These are phyloP conservation scores for Arctocebus calabarensis DNA, from an alignment of 2,797 vertebrate genomes.

Conservation along the genomic window DNA sequence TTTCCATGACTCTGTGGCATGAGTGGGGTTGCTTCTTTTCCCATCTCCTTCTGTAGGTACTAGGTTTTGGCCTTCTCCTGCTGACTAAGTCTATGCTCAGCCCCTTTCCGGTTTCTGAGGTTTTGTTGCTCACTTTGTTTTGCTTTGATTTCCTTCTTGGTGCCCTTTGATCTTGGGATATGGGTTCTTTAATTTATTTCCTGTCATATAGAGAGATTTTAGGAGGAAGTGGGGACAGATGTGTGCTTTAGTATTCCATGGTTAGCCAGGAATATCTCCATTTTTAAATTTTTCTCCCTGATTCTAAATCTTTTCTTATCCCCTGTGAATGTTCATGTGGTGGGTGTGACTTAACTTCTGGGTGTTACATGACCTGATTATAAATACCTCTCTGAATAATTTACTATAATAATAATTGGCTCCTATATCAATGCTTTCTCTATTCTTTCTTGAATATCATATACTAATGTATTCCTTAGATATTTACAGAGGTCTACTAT, in stretches of 20 bases:
- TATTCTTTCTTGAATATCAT: neutral
- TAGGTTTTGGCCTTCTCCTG: neutral
- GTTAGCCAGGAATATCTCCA: neutral
- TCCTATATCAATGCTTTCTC: neutral
- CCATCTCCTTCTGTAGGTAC: neutral
- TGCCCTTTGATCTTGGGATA: neutral
- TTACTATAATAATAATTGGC: neutral
- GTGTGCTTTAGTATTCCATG: neutral
- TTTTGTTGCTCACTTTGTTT: neutral
- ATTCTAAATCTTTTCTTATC: neutral
- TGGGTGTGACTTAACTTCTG: neutral
- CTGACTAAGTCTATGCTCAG: neutral
- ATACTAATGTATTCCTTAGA: neutral
- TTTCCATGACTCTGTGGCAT: neutral
- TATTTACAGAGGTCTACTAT: neutral
- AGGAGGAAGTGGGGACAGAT: neutral
- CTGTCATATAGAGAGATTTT: neutral
- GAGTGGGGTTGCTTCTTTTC: neutral
- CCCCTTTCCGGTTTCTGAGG: neutral
- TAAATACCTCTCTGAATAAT: constrained; percentile 23
- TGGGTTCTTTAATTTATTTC: neutral
- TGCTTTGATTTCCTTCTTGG: neutral
- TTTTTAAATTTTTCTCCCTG: neutral
- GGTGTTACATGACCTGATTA: neutral
- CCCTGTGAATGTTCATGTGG: neutral